These are phyloP conservation scores for Miltochrista miniata DNA, from an alignment of 2,888 invertebrate species.

Conservation along the genomic window DNA sequence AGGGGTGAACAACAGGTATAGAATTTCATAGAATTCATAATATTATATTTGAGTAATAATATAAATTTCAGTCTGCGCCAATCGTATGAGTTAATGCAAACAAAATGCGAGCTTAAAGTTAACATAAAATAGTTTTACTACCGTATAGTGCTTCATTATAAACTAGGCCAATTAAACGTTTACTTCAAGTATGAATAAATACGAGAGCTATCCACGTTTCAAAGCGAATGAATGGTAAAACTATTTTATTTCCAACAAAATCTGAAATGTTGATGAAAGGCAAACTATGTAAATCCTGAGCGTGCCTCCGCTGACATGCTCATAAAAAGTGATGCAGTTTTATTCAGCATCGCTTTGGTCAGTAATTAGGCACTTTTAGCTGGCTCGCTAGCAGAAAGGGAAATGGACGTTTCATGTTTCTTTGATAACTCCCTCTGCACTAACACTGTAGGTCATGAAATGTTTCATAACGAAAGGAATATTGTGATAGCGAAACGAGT, in stretches of 20 bases:
- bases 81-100: too few species aligned
- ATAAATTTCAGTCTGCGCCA: too few species aligned
- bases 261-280: conserved; percentile 24
- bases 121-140: background rate
- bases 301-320: conserved; percentile 16
- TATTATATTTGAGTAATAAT: too few species aligned
- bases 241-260: conserved; percentile 11
- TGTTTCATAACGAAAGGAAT: conserved; percentile 15
- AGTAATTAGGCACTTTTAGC: conserved; percentile 30
- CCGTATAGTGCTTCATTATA: background rate
- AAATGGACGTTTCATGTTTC: conserved; percentile 22
- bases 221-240: conserved; percentile 15
- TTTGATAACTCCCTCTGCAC: conserved; percentile 23
- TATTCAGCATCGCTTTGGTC: conserved; percentile 16
- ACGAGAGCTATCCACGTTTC: conserved; percentile 5
- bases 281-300: conserved; percentile 20
- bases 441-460: conserved; percentile 17
- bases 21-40: too few species aligned
- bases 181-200: conserved; percentile 1
- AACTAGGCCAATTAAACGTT: background rate
- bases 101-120: background rate
- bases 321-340: conserved; percentile 20
- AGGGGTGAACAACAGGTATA: too few species aligned
- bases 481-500: conserved; percentile 18
- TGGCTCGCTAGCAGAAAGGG: conserved; percentile 5